Percentiles rank a stretch among this genome's conserved stretches.
Conservation (phyloP, 2,888 invertebrate genomes). For the Lypha dubia region DNA sequence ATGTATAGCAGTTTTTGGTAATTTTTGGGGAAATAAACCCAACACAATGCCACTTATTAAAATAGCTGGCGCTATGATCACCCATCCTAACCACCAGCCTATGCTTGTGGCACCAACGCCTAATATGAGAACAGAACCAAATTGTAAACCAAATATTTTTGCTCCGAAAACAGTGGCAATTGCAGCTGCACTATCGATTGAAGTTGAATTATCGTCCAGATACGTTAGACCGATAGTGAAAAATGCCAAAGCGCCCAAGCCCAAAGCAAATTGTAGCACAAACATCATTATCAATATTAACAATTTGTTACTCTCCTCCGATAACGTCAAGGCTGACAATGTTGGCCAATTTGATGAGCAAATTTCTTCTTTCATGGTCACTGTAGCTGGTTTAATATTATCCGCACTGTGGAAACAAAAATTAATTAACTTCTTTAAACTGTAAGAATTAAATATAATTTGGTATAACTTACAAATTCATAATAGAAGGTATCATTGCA, state of each 20-base stretch:
- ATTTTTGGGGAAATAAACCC: constrained; percentile 85
- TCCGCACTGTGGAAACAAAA: constrained; percentile 73
- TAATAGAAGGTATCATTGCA: constrained; percentile 85
- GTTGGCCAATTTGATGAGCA: constrained; percentile 75
- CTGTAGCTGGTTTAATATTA: constrained; percentile 68
- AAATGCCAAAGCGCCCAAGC: constrained; percentile 84
- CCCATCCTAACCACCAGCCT: constrained; percentile 85
- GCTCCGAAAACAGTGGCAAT: constrained; percentile 82
- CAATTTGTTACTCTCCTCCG: constrained; percentile 78
- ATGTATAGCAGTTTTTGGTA: constrained; percentile 85
- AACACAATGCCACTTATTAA: constrained; percentile 84
- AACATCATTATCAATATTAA: constrained; percentile 84
- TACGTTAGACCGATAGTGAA: constrained; percentile 86
- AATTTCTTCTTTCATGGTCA: constrained; percentile 75
- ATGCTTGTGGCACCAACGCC: constrained; percentile 77
- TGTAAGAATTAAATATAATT: not conserved
- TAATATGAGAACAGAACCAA: constrained; percentile 82
- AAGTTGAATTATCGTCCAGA: constrained; percentile 86
- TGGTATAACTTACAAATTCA: constrained; percentile 82
- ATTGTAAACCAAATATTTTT: constrained; percentile 81
- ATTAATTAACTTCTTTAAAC: not conserved
- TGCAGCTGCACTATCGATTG: constrained; percentile 84
- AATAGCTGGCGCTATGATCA: constrained; percentile 83
- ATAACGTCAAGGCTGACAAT: constrained; percentile 73
- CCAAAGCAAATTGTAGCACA: constrained; percentile 84